These are phyloP conservation scores for Paradisaea rubra DNA, from an alignment of 2,113 vertebrate species.

Conservation along the genomic window DNA sequence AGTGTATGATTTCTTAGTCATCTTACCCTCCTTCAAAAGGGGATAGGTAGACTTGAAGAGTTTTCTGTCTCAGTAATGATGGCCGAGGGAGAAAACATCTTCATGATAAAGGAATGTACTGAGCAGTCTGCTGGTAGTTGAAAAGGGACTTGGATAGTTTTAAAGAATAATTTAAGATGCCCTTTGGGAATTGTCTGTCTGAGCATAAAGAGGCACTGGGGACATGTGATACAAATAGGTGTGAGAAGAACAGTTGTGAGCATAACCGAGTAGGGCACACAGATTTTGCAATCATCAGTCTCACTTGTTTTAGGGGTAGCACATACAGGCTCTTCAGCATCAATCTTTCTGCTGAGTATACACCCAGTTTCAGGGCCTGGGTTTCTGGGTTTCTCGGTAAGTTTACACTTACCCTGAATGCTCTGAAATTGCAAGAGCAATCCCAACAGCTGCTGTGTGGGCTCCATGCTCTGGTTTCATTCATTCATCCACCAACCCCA, in stretches of 20 bases:
- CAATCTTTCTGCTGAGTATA: background rate
- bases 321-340: background rate
- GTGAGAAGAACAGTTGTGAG: background rate
- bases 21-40: background rate
- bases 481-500: background rate
- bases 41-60: background rate
- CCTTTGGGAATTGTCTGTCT: background rate
- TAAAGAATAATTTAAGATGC: background rate
- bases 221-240: background rate
- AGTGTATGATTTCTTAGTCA: background rate
- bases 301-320: background rate
- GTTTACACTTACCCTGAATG: background rate
- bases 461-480: background rate
- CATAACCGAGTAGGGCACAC: accelerated
- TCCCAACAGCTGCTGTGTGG: background rate
- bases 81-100: background rate
- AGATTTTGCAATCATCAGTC: background rate
- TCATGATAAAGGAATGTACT: background rate
- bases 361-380: background rate
- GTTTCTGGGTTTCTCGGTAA: background rate
- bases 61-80: background rate
- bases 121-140: background rate
- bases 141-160: background rate
- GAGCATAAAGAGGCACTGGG: background rate
- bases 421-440: background rate